Conservation (phyloP, 1,140 invertebrate species). For the Diuraphis noxia region DNA sequence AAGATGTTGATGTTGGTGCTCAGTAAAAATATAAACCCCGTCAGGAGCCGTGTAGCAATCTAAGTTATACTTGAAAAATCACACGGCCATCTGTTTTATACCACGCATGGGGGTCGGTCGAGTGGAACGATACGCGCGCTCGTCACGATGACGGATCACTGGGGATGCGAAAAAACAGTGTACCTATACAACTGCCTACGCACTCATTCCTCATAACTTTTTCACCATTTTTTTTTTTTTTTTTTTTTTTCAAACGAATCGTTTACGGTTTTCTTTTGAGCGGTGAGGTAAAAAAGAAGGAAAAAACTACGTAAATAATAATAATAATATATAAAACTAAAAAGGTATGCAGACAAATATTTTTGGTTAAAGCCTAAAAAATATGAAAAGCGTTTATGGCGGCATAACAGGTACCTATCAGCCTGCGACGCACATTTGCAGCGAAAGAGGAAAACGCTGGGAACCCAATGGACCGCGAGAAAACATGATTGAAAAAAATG, state of each 20-base stretch:
- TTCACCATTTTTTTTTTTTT: not conserved
- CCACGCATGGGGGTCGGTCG: not conserved
- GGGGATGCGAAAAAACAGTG: not conserved
- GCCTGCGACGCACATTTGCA: not conserved
- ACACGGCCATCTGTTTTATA: not conserved
- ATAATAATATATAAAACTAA: not conserved
- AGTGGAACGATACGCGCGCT: not conserved
- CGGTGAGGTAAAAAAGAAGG: too few relatives aligned
- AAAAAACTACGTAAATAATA: not conserved
- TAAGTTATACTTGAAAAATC: constrained; percentile 21
- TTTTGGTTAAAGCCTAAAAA: not conserved
- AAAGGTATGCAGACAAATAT: constrained; percentile 25
- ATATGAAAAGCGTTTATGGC: not conserved
- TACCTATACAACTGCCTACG: too few relatives aligned
- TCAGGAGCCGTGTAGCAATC: not conserved
- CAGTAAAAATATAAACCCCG: not conserved
- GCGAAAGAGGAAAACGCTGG: not conserved
- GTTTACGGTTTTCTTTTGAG: constrained; percentile 22
- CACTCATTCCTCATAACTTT: constrained; percentile 18
- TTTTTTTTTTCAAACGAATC: not conserved
- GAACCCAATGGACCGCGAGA: constrained; percentile 26
- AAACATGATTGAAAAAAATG: constrained; percentile 48
- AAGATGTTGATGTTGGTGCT: constrained; percentile 14
- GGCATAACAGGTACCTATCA: not conserved
- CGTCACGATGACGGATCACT: constrained; percentile 20